Conservation (phyloP, 2,797 vertebrate genomes). For the Coilia nasus region DNA sequence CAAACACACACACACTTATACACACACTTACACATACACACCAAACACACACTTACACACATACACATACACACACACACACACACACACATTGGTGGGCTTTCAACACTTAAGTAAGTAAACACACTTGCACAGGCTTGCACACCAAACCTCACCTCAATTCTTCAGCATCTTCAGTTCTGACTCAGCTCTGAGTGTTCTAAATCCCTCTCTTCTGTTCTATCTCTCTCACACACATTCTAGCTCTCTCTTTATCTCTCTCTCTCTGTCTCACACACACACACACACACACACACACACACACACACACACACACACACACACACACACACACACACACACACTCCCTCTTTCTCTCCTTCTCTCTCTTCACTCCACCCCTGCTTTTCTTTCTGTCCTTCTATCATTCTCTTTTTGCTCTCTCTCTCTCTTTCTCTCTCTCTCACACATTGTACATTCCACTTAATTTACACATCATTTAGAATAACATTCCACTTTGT, state of each 20-base stretch:
- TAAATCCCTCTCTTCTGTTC: constrained; percentile 14
- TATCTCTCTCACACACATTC: constrained; percentile 10
- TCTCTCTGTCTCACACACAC: not conserved
- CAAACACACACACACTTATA: not conserved
- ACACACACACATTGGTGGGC: not conserved
- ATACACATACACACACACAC: not conserved
- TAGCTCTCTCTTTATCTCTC: not conserved
- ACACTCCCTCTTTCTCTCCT: not conserved
- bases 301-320: not conserved
- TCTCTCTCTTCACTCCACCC: not conserved
- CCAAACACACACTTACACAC: not conserved
- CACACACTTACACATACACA: constrained; percentile 1
- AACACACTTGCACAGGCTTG: constrained; percentile 45
- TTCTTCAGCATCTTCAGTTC: not conserved
- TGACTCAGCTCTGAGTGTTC: constrained; percentile 35
- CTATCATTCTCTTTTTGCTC: not conserved
- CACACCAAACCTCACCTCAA: constrained; percentile 27
- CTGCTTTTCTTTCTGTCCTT: not conserved
- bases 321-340: constrained; percentile 22
- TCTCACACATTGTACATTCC: not conserved
- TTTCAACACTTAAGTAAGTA: constrained; percentile 30
- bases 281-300: constrained; percentile 7
- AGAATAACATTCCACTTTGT: not conserved
- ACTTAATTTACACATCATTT: not conserved
- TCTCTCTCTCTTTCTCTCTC: not conserved